These are phyloP conservation scores for Plumapathes pennacea DNA, from an alignment of 92 coral and sea anemone species.

Conservation along the genomic window DNA sequence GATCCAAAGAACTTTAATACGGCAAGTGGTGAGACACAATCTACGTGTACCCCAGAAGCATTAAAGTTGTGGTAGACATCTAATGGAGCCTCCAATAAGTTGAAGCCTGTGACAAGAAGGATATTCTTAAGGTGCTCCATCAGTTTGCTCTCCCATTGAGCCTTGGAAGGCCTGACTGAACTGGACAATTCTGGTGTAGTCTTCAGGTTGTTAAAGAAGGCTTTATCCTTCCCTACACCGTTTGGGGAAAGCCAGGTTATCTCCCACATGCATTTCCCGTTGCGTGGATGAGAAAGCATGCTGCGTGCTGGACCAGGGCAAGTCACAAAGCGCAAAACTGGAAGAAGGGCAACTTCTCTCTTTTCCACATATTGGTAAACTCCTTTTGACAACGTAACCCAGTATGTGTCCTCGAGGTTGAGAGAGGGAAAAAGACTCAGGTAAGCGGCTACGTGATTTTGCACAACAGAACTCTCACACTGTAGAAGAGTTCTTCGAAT, in stretches of 20 bases:
- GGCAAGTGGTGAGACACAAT: conserved; percentile 28
- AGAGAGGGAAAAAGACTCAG: conserved; percentile 51
- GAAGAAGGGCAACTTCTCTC: conserved; percentile 43
- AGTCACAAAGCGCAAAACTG: conserved; percentile 31
- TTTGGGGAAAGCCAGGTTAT: conserved; percentile 67
- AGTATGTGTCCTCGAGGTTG: conserved; percentile 11
- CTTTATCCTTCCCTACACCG: conserved; percentile 38
- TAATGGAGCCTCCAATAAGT: conserved; percentile 41
- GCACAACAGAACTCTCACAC: no score
- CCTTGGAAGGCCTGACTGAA: neutral
- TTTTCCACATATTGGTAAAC: conserved; percentile 53
- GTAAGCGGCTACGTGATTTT: conserved; percentile 32
- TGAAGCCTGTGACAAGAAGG: conserved; percentile 59
- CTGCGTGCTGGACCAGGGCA: conserved; percentile 2
- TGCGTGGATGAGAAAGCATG: neutral
- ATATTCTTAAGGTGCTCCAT: neutral
- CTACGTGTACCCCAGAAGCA: conserved; percentile 3
- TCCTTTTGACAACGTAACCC: conserved; percentile 52
- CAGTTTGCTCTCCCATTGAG: no score
- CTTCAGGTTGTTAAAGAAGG: conserved; percentile 49
- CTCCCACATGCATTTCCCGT: neutral
- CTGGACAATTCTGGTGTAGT: no score
- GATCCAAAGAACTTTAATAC: conserved; percentile 47
- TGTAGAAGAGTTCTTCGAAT: no score
- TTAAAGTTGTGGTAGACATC: conserved; percentile 12